These are phyloP conservation scores for Micropterix aruncella DNA, from an alignment of 2,888 invertebrate species.

Conservation along the genomic window DNA sequence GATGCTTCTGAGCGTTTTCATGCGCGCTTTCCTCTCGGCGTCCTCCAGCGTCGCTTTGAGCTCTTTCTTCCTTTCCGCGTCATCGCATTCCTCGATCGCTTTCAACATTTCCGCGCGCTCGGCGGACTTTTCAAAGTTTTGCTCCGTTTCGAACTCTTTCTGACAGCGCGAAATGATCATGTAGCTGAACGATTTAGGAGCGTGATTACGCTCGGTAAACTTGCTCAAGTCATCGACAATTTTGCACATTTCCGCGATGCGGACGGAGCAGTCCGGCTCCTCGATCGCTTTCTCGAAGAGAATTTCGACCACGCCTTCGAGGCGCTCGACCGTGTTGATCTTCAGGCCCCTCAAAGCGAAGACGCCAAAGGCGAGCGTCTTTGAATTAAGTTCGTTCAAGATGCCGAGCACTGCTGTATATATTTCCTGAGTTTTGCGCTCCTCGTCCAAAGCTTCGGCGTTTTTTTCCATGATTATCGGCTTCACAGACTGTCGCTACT, in stretches of 20 bases:
- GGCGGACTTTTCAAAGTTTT: slow-evolving; percentile 47
- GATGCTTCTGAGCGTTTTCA: slow-evolving; percentile 82
- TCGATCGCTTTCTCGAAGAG: slow-evolving; percentile 93
- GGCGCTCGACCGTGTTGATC: slow-evolving; percentile 64
- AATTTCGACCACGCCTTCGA: slow-evolving; percentile 74
- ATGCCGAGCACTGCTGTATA: slow-evolving; percentile 76
- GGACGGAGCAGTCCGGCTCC: slow-evolving; percentile 86
- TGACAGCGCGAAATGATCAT: slow-evolving; percentile 77
- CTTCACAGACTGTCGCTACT: too few species aligned
- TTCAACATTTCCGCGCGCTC: slow-evolving; percentile 23
- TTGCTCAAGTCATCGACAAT: slow-evolving; percentile 54
- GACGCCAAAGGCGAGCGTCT: slow-evolving; percentile 76
- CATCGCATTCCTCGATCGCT: slow-evolving; percentile 34
- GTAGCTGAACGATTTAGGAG: slow-evolving; percentile 46
- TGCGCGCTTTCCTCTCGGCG: slow-evolving; percentile 61
- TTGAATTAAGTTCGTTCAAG: slow-evolving; percentile 87
- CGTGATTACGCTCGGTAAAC: slow-evolving; percentile 31
- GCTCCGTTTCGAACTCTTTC: slow-evolving; percentile 75
- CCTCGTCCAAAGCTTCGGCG: slow-evolving; percentile 22
- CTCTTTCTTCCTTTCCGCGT: slow-evolving; percentile 56
- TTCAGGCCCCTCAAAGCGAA: slow-evolving; percentile 61
- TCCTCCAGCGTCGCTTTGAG: slow-evolving; percentile 55
- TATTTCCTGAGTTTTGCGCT: slow-evolving; percentile 43
- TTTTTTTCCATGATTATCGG: slow-evolving; percentile 46
- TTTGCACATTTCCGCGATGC: slow-evolving; percentile 79